Evolutionary conservation across 2,797 vertebrate genomes (phyloP), one percentile per base, ranked within the genome.

Genomic region (Pseudomugil tenellus): DNA sequence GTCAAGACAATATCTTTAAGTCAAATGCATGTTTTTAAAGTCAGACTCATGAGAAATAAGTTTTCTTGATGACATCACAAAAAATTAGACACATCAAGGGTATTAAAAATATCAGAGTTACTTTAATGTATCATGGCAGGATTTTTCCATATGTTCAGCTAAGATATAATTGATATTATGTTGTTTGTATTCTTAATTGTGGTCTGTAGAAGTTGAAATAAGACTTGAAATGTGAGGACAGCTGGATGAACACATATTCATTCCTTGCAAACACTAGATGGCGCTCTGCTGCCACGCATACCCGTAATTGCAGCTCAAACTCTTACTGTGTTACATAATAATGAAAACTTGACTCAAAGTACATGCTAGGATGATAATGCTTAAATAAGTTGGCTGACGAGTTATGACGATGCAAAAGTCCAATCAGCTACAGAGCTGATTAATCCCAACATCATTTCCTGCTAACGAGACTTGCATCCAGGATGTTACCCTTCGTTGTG

Each of bases 181-280:
- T 46, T 46, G 43, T 21, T 43, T 43, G 1, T 3, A n/a, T 19
- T 41, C 17, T 41, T 46, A 21, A 21, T 43, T 2, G 3, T 46
- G n/a, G 3, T 46, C 21, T 19, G 6, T n/a, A 7, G 17, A 43
- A 43, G 19, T 7, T n/a, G 2, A 46, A 11, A 53, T 53, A 14
- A 28, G 25, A 1, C 3, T 21, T 21, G n/a, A 43, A n/a, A 19
- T 9, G 41, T 7, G n/a, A 17, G 0, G 8, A 43, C 9, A 19
- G 41, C 17, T 46, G n/a, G 8, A 21, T 21, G 41, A 43, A 19
- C 17, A 9, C 2, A 1, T 43, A 17, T 43, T 8, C 43, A 46
- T 19, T 13, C 5, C 14, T 16, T 58, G 4, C 49, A 11, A 76
- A 54, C 86, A 82, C 74, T 66, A 85, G 89, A 66, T 68, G 89